phyloP scores from a whole-genome alignment of 1,140 invertebrate species.

The Propsilocerus akamusi region DNA sequence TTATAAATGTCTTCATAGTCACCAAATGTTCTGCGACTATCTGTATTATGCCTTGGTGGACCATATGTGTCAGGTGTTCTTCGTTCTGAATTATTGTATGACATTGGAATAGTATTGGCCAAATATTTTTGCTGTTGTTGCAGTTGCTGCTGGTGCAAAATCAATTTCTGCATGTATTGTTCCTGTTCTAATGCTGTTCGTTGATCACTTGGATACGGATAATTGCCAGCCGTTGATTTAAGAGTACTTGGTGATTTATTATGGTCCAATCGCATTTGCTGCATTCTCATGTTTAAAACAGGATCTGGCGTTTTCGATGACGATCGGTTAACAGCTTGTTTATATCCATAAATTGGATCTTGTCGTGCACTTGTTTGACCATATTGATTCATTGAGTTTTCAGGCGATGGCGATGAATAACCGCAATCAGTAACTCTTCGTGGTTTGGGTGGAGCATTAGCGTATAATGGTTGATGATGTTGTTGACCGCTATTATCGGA shows the following conservation, averaged over 20 bases:
- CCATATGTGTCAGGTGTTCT: conserved; percentile 68
- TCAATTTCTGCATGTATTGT: background rate
- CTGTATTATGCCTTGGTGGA: conserved; percentile 37
- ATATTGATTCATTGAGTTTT: conserved; percentile 27
- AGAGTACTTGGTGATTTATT: conserved; percentile 1
- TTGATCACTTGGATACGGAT: background rate
- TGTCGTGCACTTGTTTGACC: background rate
- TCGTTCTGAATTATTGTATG: conserved; percentile 29
- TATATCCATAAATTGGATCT: conserved; percentile 3
- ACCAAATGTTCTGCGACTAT: conserved; percentile 27
- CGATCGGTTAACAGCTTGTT: background rate
- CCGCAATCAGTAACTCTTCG: conserved; percentile 46
- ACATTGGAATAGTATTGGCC: conserved; percentile 9
- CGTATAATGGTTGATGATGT: conserved; percentile 51
- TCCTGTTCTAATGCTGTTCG: background rate
- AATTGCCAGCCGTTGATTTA: background rate
- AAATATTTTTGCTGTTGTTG: background rate
- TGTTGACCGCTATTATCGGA: conserved; percentile 13
- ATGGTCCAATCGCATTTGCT: background rate
- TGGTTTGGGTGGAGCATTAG: conserved; percentile 76
- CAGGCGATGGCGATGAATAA: conserved; percentile 48
- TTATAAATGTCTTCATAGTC: conserved; percentile 69
- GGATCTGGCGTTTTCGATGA: background rate
- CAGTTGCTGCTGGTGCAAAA: background rate
- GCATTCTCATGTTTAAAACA: background rate